A percentile compares a stretch with the other conserved stretches of the same genome.
These are phyloP conservation scores for Timema cristinae DNA, from an alignment of 2,888 invertebrate genomes.

Conservation along the genomic window DNA sequence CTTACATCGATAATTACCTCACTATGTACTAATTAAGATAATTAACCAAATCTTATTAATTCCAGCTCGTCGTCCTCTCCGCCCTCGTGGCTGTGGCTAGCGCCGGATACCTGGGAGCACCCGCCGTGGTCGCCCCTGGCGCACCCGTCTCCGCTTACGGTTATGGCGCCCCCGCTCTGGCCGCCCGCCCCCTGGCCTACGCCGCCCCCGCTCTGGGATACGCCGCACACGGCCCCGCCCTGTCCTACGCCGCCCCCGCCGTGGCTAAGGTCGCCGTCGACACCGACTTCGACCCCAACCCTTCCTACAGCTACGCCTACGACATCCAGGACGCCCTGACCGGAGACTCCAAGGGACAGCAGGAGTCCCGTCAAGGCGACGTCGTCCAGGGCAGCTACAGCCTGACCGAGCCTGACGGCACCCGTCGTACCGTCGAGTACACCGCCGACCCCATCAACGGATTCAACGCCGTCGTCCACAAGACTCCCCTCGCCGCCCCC, in stretches of 20 bases:
- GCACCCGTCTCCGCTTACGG: conserved; percentile 18
- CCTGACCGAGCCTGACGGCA: conserved; percentile 28
- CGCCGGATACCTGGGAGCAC: conserved; percentile 28
- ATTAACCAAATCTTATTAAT: background rate
- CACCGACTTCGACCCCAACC: conserved; percentile 30
- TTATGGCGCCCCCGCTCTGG: background rate
- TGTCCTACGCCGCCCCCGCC: background rate
- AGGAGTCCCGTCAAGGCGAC: conserved; percentile 28
- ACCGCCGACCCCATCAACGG: conserved; percentile 31
- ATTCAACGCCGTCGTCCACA: conserved; percentile 31
- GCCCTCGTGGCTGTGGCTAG: conserved; percentile 31
- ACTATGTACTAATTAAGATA: no score
- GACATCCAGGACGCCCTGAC: conserved; percentile 29
- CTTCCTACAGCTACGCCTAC: conserved; percentile 29
- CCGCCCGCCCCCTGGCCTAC: conserved; percentile 20
- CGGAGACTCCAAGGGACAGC: conserved; percentile 29
- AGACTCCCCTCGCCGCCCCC: conserved; percentile 21
- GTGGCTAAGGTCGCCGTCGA: conserved; percentile 18
- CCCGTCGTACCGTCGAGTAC: conserved; percentile 29
- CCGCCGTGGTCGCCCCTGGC: conserved; percentile 25
- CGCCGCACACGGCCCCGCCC: background rate
- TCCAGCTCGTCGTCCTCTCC: conserved; percentile 28
- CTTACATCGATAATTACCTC: no score
- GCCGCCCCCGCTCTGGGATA: background rate
- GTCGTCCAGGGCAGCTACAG: conserved; percentile 28